Base-by-base conservation (phyloP, 2,113 vertebrate species). In the Psettodes erumei region DNA sequence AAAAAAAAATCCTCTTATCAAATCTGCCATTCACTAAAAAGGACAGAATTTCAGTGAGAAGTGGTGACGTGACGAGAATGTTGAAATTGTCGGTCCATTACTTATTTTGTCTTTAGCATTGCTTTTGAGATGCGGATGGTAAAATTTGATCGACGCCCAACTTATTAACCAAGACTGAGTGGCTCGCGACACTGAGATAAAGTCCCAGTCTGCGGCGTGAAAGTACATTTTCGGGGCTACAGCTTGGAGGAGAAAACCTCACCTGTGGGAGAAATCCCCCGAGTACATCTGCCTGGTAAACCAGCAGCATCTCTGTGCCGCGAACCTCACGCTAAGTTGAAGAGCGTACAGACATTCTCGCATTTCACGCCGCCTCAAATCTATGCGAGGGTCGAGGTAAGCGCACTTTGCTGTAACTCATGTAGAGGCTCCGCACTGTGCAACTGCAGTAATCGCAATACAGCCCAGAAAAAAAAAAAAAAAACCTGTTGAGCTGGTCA, bases 401-500 rank as follows among this genome's bases (percentile, higher is more conserved):
- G 15, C 1, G 30, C 28, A 45, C 6, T 18, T 65, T 70, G 38
- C 32, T n/a, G 37, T 60, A 66, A 67, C 10, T 13, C 28, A 48
- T 48, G 16, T n/a, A 19, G 76, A 78, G 48, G 32, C 3, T 42
- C 10, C 27, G 58, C 18, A 35, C 1, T n/a, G 61, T 63, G 38
- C 42, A n/a, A 30, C 45, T 51, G 63, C 23, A 23, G 47, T 43
- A 47, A 56, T 62, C 59, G 21, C 23, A 19, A 43, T 66, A 59
- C 28, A 58, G 23, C n/a, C n/a, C n/a, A n/a, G n/a, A n/a, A n/a
- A n/a, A n/a, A n/a, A n/a, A n/a, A n/a, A n/a, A n/a, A n/a, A 64
- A 67, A 50, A 87, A 73, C 6, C 27, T 42, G 79, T 65, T 72
- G n/a, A 63, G 25, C 45, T 45, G 28, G 63, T 76, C 18, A 13